Evolutionary conservation across 2,797 vertebrate genomes (phyloP), one percentile per base, ranked within the genome.

Genomic region (Ctenopoma kingsleyae): DNA sequence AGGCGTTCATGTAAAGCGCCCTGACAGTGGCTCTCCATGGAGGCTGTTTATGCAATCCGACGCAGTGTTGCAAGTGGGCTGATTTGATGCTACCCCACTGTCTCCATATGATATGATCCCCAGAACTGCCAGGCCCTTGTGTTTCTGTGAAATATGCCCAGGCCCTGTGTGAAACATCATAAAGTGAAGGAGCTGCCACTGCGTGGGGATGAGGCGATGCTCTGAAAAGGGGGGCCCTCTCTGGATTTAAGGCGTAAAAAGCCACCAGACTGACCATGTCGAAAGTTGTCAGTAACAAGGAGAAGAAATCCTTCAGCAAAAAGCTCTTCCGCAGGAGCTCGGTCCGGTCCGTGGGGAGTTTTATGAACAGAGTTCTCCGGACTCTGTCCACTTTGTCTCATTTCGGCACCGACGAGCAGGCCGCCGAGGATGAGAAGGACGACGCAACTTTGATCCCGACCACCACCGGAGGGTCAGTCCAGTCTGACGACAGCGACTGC

Each of bases 271-370:
- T 6, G 23, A 86, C 15, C 87, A 93, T 93, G 92, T 91, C 92
- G 62, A 92, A 91, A 84, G 90, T 88, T 81, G 90, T 92, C 60
- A 93, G 93, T 48, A 92, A 49, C 89, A 97, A 97, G 93, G 96
- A 98, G 95, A 98, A 96, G 88, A 96, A 98, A 89, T 96, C 96
- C 88, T 96, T 97, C 93, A 96, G 97, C 89, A 96, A 96, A 86
- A 96, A 96, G 86, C 95, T 98, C 76, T 96, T 97, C 88, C 88
- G 95, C 83, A 82, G 94, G 74, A 89, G 94, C 69, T 95, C 96
- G 5, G 95, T 95, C 46, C 95, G 96, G 78, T 96, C 96, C 38
- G 95, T 97, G 78, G 96, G 97, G 48, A 96, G 96, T 87, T 96
- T 98, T 60, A 96, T 98, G 95, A 98, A 96, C 95, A 90, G 97